Percentiles rank a stretch among this genome's conserved stretches.
Evolutionary conservation across 1,140 invertebrate species (phyloP).

Genomic region (Pomacea maculata): DNA sequence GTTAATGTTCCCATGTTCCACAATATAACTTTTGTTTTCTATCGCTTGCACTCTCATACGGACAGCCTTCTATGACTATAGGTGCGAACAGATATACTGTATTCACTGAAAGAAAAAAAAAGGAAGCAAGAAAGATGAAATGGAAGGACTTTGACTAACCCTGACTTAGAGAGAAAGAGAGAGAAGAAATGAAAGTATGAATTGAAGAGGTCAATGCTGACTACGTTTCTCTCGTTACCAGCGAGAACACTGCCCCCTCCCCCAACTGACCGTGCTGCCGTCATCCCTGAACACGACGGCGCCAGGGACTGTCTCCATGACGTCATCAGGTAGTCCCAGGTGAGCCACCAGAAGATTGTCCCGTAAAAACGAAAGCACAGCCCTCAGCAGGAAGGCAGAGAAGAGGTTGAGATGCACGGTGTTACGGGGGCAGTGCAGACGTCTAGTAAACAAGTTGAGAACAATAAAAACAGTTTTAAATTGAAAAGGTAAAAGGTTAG

Average conservation of each 20-base stretch:
- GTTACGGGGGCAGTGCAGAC: constrained; percentile 75
- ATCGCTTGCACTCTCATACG: too few species aligned
- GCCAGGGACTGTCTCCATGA: constrained; percentile 30
- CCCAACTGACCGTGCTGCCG: constrained; percentile 28
- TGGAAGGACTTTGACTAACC: not conserved
- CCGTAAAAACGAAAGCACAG: constrained; percentile 72
- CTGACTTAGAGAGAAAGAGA: not conserved
- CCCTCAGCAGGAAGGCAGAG: constrained; percentile 76
- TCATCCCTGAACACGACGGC: constrained; percentile 31
- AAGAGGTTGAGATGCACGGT: constrained; percentile 79
- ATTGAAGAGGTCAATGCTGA: not conserved
- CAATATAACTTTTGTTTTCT: too few species aligned
- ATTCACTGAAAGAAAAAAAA: not conserved
- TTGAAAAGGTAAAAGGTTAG: too few species aligned
- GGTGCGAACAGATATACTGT: too few species aligned
- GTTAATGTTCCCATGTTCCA: too few species aligned
- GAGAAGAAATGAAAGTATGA: not conserved
- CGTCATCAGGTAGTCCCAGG: constrained; percentile 65
- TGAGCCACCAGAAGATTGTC: constrained; percentile 72
- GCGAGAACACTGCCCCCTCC: constrained; percentile 6
- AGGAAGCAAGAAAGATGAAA: not conserved
- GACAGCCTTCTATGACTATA: too few species aligned
- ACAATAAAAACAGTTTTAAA: too few species aligned
- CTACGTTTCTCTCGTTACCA: not conserved
- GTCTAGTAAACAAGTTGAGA: constrained; percentile 61